Conservation (phyloP, 1,140 invertebrate species). For the Philopotamus ludificatus region DNA sequence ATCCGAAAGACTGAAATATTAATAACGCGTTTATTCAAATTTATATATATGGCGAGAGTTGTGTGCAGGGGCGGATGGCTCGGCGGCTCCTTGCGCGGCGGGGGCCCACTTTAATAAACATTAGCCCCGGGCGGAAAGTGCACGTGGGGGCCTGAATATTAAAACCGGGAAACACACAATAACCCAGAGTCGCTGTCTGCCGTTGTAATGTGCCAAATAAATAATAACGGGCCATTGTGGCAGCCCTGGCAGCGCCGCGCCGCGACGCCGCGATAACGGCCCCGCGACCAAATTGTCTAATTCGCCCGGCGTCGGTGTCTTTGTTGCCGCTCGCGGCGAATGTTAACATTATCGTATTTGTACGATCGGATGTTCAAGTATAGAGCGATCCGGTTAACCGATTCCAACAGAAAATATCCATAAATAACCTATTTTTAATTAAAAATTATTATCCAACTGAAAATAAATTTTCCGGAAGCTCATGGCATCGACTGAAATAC, state of each 20-base stretch:
- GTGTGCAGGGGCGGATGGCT: background rate
- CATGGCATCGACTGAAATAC: too few relatives aligned
- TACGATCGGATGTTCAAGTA: too few relatives aligned
- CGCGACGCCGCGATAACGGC: background rate
- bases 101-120: conserved; percentile 5
- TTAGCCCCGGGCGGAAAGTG: background rate
- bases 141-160: conserved; percentile 23
- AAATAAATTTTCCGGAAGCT: too few relatives aligned
- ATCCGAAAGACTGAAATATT: too few relatives aligned
- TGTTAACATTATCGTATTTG: too few relatives aligned
- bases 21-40: background rate
- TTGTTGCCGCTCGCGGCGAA: too few relatives aligned
- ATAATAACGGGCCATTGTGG: conserved; percentile 21
- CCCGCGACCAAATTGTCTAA: background rate
- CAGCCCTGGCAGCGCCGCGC: background rate
- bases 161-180: conserved; percentile 31
- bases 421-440: too few relatives aligned
- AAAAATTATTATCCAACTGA: too few relatives aligned
- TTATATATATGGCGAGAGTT: background rate
- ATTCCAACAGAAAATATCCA: too few relatives aligned
- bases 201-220: conserved; percentile 37
- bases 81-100: background rate
- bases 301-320: too few relatives aligned
- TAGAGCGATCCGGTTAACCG: too few relatives aligned
- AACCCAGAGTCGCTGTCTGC: conserved; percentile 31